These are phyloP conservation scores for Aptenodytes forsteri DNA, from an alignment of 2,113 vertebrate species.

Conservation along the genomic window DNA sequence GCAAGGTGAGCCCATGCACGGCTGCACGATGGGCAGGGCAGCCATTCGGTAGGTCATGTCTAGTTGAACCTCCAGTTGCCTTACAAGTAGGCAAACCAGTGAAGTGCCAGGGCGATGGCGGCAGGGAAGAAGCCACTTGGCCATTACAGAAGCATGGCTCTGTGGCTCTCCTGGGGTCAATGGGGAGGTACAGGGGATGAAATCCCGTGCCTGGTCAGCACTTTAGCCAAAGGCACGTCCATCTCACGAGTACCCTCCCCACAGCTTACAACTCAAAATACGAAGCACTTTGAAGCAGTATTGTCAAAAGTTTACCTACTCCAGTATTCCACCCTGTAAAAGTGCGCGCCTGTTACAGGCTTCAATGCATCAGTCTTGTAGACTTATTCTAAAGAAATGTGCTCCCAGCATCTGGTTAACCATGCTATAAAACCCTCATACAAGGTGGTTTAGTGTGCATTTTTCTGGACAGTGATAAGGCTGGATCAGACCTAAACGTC, in stretches of 20 bases:
- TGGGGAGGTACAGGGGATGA: neutral
- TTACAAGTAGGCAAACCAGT: neutral
- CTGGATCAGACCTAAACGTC: neutral
- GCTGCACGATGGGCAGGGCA: neutral
- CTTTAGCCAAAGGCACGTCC: neutral
- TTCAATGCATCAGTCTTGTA: neutral
- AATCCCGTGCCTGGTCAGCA: neutral
- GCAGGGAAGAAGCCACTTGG: neutral
- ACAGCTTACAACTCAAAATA: neutral
- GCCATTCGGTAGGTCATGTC: accelerated
- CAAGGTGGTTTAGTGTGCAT: neutral
- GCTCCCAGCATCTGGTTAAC: neutral
- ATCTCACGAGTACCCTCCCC: neutral
- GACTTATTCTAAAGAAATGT: neutral
- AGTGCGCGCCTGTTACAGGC: neutral
- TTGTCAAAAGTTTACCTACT: neutral
- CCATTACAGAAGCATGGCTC: neutral
- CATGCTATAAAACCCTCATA: neutral
- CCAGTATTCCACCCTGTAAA: neutral
- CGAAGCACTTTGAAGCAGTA: neutral
- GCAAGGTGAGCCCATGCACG: accelerated
- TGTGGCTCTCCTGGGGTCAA: neutral
- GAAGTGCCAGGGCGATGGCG: neutral
- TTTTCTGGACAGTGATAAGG: neutral
- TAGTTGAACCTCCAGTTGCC: neutral